phyloP scores from a whole-genome alignment of 2,113 vertebrate genomes.

The Burhinus oedicnemus region DNA sequence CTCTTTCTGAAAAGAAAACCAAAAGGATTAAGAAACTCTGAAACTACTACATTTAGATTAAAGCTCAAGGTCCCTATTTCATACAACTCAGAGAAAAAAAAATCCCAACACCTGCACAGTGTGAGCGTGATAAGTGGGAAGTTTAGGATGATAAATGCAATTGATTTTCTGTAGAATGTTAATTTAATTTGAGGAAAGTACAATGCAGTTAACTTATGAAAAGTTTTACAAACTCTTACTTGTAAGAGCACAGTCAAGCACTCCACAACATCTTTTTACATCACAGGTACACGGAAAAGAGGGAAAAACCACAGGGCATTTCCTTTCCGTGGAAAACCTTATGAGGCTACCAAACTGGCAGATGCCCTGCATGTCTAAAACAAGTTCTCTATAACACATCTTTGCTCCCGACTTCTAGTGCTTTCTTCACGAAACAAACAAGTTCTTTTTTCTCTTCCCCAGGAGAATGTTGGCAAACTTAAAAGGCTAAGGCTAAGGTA shows the following conservation, averaged over 20 bases:
- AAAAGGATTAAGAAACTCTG: background rate
- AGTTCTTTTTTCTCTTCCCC: background rate
- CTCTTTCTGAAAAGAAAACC: background rate
- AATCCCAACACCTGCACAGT: background rate
- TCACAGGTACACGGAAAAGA: background rate
- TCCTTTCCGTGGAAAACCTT: background rate
- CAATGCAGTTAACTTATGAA: background rate
- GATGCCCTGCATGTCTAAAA: background rate
- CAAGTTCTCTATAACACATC: background rate
- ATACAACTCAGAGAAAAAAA: background rate
- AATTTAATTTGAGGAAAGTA: background rate
- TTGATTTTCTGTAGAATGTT: background rate
- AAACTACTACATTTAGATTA: background rate
- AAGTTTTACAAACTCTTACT: background rate
- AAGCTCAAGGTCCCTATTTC: background rate
- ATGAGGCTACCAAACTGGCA: background rate
- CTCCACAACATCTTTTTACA: background rate
- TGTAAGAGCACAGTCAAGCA: background rate
- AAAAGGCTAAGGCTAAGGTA: background rate
- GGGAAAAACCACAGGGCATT: background rate
- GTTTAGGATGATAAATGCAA: background rate
- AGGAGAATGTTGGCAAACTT: background rate
- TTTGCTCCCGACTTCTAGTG: accelerated
- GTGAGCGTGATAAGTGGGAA: background rate
- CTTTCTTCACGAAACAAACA: background rate